A percentile compares a stretch with the other conserved stretches of the same genome.
phyloP scores from a whole-genome alignment of 2,797 vertebrate species.

The Paguma larvata region DNA sequence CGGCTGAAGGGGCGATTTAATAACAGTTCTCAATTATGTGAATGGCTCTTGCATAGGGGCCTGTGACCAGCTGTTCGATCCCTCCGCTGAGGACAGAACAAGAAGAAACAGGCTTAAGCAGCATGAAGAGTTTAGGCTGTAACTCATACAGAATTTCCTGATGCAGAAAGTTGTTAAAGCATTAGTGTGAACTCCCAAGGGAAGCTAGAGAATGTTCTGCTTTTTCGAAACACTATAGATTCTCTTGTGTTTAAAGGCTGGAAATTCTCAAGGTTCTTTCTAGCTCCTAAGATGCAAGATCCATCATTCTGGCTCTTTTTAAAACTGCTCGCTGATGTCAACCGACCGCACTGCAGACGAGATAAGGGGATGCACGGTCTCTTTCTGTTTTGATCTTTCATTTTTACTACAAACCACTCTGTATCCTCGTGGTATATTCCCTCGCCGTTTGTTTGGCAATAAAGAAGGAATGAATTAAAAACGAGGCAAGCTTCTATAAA shows the following conservation, averaged over 20 bases:
- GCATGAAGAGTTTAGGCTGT: constrained; percentile 78
- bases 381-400: constrained; percentile 51
- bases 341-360: constrained; percentile 47
- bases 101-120: constrained; percentile 76
- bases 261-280: constrained; percentile 70
- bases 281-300: constrained; percentile 32
- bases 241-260: constrained; percentile 63
- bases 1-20: constrained; percentile 64
- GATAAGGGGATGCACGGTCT: constrained; percentile 9
- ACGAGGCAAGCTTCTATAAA: constrained; percentile 24
- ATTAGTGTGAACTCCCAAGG: constrained; percentile 76
- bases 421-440: constrained; percentile 11
- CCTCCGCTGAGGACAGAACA: constrained; percentile 72
- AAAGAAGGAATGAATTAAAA: constrained; percentile 66
- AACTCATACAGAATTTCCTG: constrained; percentile 71
- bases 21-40: constrained; percentile 78
- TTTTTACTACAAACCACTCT: constrained; percentile 69
- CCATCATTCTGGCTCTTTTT: constrained; percentile 68
- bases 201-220: constrained; percentile 49
- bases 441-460: constrained; percentile 59
- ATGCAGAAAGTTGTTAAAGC: constrained; percentile 74
- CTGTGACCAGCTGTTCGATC: constrained; percentile 76
- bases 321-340: constrained; percentile 25
- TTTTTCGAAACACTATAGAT: constrained; percentile 71
- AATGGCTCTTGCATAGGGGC: constrained; percentile 59